These are phyloP conservation scores for Brachionus paranguensis DNA, from an alignment of 1,140 invertebrate species.

Conservation along the genomic window DNA sequence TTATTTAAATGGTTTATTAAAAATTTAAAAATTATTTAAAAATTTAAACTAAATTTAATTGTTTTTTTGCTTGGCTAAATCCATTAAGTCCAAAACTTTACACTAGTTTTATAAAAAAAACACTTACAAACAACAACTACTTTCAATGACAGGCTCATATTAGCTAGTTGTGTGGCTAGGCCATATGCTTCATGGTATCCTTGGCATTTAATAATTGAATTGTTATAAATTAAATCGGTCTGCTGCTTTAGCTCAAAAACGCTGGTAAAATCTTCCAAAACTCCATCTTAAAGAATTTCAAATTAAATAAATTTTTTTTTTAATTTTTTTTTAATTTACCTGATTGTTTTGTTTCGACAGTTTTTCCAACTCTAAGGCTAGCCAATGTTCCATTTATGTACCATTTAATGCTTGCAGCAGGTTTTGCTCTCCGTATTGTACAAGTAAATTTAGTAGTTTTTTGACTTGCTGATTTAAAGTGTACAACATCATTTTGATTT, in stretches of 20 bases:
- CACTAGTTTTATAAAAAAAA: neutral
- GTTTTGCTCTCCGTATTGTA: conserved; percentile 6
- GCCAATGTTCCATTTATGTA: conserved; percentile 20
- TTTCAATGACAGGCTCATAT: conserved; percentile 23
- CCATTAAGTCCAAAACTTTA: no score
- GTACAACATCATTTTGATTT: conserved; percentile 32
- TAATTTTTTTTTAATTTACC: neutral
- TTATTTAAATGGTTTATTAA: no score
- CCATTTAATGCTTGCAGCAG: conserved; percentile 30
- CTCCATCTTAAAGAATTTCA: neutral
- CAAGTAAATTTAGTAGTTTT: conserved; percentile 34
- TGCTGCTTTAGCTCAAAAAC: conserved; percentile 23
- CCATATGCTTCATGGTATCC: conserved; percentile 32
- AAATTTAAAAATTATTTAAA: no score
- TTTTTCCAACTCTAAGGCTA: neutral
- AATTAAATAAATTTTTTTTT: neutral
- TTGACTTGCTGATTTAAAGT: conserved; percentile 15
- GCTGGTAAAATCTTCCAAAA: conserved; percentile 30
- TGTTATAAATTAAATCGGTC: conserved; percentile 23
- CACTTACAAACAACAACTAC: conserved; percentile 39
- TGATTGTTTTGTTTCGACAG: conserved; percentile 23
- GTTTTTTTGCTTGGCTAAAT: no score
- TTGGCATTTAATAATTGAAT: conserved; percentile 37
- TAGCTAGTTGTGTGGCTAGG: neutral
- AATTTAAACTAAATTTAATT: no score